These are phyloP conservation scores for Acinonyx jubatus DNA, from an alignment of 2,113 vertebrate species.

Conservation along the genomic window DNA sequence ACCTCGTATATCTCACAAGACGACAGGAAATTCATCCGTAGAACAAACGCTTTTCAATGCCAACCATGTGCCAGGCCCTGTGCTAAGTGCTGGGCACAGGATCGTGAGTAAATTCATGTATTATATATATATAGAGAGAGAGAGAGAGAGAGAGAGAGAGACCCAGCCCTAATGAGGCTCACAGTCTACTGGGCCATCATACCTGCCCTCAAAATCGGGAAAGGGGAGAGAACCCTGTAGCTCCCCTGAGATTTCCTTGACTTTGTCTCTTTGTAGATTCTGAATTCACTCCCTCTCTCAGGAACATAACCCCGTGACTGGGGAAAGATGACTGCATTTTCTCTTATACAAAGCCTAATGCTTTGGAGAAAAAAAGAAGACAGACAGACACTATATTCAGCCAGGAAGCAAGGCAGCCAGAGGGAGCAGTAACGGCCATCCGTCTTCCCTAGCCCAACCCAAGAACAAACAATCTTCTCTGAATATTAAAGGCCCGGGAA, in stretches of 20 bases:
- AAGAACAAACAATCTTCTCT: constrained; percentile 56
- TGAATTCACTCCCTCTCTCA: neutral
- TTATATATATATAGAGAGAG: neutral
- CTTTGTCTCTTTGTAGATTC: neutral
- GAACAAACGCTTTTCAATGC: neutral
- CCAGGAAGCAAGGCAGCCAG: constrained; percentile 50
- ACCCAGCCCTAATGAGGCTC: neutral
- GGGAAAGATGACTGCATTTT: constrained; percentile 55
- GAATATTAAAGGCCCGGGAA: constrained; percentile 51
- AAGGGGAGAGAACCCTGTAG: neutral
- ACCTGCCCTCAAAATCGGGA: neutral
- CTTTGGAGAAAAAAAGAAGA: constrained; percentile 26
- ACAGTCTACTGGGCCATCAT: neutral
- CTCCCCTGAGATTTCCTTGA: neutral
- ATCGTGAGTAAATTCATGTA: neutral
- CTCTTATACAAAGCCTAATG: constrained; percentile 39
- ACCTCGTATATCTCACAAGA: neutral
- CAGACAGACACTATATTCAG: constrained; percentile 28
- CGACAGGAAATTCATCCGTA: neutral
- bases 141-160: too few relatives aligned
- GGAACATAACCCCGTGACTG: neutral
- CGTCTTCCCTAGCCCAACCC: constrained; percentile 8
- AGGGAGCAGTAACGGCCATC: neutral
- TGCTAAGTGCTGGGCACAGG: neutral
- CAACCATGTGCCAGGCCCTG: neutral